Conservation (phyloP, 2,888 invertebrate genomes). For the Drosophila anceps region DNA sequence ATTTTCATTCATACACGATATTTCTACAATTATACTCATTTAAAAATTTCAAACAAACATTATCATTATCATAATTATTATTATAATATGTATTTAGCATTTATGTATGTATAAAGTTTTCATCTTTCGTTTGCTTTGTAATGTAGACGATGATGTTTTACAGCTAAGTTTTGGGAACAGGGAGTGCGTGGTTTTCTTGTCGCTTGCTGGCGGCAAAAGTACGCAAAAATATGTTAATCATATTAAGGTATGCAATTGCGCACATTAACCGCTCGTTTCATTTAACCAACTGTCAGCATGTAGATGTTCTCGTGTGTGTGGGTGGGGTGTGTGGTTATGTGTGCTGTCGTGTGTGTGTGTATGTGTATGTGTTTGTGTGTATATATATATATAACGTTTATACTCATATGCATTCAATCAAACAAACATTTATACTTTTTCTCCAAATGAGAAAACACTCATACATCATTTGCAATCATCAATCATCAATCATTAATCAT, state of each 20-base stretch:
- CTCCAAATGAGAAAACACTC: slow-evolving; percentile 72
- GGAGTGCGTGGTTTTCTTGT: slow-evolving; percentile 34
- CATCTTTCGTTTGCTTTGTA: slow-evolving; percentile 53
- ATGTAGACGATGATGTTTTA: slow-evolving; percentile 65
- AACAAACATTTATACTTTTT: slow-evolving; percentile 78
- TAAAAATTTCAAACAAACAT: slow-evolving; percentile 80
- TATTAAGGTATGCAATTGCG: slow-evolving; percentile 75
- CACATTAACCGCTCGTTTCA: slow-evolving; percentile 41
- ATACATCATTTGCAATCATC: slow-evolving; percentile 66
- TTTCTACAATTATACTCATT: slow-evolving; percentile 73
- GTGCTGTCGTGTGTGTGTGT: slow-evolving; percentile 51
- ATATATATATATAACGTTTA: slow-evolving; percentile 76
- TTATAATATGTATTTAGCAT: slow-evolving; percentile 48
- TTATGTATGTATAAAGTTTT: slow-evolving; percentile 65
- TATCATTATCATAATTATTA: slow-evolving; percentile 44
- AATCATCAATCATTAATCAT: slow-evolving; percentile 49
- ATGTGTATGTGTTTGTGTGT: slow-evolving; percentile 25
- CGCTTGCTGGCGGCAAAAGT: slow-evolving; percentile 44
- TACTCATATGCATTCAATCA: slow-evolving; percentile 79
- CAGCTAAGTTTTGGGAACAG: slow-evolving; percentile 58
- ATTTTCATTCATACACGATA: slow-evolving; percentile 75
- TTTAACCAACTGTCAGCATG: slow-evolving; percentile 46
- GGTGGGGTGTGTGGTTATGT: slow-evolving; percentile 51
- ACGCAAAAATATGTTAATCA: slow-evolving; percentile 78
- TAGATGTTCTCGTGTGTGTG: slow-evolving; percentile 54